Percentiles rank a stretch among this genome's conserved stretches.
These are phyloP conservation scores for Theretra japonica DNA, from an alignment of 2,888 invertebrate species.

Conservation along the genomic window DNA sequence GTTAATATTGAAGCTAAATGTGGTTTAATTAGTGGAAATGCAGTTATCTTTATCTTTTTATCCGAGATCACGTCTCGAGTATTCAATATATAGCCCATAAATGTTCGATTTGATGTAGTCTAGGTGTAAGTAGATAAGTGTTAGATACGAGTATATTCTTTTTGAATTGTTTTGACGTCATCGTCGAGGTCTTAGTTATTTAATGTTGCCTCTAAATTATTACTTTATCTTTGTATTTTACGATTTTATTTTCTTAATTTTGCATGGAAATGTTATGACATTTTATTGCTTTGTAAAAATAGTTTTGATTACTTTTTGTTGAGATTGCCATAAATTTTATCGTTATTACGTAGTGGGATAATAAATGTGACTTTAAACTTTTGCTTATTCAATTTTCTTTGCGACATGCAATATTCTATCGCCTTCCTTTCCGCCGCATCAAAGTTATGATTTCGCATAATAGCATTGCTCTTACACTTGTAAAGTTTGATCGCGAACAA, in stretches of 20 bases:
- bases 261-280: slow-evolving; percentile 21
- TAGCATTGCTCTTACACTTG: neutral
- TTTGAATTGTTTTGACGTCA: slow-evolving; percentile 42
- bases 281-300: slow-evolving; percentile 23
- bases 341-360: slow-evolving; percentile 67
- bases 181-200: slow-evolving; percentile 32
- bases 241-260: slow-evolving; percentile 19
- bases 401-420: slow-evolving; percentile 12
- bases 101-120: slow-evolving; percentile 74
- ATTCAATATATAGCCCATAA: slow-evolving; percentile 61
- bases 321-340: slow-evolving; percentile 46
- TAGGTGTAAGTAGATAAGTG: slow-evolving; percentile 70
- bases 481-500: slow-evolving; percentile 29
- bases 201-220: slow-evolving; percentile 14
- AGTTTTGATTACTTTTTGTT: slow-evolving; percentile 39
- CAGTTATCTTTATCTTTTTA: slow-evolving; percentile 34
- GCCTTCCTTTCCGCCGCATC: neutral
- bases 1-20: slow-evolving; percentile 6
- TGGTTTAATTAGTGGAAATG: slow-evolving; percentile 30
- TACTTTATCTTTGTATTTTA: slow-evolving; percentile 25
- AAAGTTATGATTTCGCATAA: slow-evolving; percentile 11
- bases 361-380: slow-evolving; percentile 81
- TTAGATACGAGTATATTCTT: slow-evolving; percentile 62
- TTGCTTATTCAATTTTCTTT: slow-evolving; percentile 40
- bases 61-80: slow-evolving; percentile 43